These are phyloP conservation scores for Physeter macrocephalus DNA, from an alignment of 2,113 vertebrate species.

Conservation along the genomic window DNA sequence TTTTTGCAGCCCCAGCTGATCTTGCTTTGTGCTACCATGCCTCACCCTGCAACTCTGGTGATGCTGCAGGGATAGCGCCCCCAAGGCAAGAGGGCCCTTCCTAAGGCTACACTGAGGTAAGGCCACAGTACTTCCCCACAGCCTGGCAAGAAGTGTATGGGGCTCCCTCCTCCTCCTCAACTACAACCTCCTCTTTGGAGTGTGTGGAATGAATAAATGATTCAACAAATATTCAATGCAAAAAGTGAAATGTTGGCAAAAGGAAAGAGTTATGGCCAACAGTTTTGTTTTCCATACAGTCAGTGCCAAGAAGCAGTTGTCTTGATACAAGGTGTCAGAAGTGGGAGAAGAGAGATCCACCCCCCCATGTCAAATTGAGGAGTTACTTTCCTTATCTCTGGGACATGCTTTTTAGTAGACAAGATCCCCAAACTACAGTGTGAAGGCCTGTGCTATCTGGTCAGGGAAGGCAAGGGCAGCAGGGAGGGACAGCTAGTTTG, in stretches of 20 bases:
- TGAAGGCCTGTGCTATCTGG: not conserved
- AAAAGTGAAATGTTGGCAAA: not conserved
- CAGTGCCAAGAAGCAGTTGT: not conserved
- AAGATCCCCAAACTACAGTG: not conserved
- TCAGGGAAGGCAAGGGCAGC: not conserved
- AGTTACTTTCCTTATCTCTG: not conserved
- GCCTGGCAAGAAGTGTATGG: not conserved
- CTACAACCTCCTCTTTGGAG: not conserved
- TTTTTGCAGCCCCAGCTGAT: not conserved
- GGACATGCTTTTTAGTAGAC: not conserved
- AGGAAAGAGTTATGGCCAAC: not conserved
- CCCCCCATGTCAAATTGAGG: not conserved
- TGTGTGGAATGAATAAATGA: not conserved
- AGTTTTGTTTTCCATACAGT: not conserved
- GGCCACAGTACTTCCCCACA: not conserved
- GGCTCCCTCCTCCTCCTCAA: not conserved
- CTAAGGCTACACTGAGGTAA: not conserved
- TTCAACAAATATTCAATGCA: not conserved
- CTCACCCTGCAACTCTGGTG: not conserved
- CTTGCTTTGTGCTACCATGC: constrained; percentile 24
- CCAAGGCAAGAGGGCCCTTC: not conserved
- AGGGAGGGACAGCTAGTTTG: not conserved
- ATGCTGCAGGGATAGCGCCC: not conserved
- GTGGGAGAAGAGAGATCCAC: not conserved
- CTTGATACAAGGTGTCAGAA: not conserved